Evolutionary conservation across 2,888 invertebrate genomes (phyloP).

Genomic region (Lasius fuliginosus): DNA sequence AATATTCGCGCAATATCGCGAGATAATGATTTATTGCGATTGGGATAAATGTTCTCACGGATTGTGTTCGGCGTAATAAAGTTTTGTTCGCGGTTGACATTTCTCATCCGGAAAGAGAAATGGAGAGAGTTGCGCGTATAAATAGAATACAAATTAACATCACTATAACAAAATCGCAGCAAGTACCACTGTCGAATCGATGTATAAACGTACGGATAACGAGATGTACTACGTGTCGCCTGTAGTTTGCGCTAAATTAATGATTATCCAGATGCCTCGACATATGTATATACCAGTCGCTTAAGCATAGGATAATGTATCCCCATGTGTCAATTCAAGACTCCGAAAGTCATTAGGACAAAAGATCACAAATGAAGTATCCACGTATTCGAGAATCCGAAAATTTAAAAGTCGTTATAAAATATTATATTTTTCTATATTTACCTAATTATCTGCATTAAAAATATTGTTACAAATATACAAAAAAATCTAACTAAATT

Average conservation of each 20-base stretch:
- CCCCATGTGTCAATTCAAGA: background rate
- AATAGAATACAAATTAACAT: slow-evolving; percentile 53
- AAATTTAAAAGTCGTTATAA: background rate
- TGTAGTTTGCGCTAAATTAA: slow-evolving; percentile 15
- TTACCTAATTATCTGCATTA: background rate
- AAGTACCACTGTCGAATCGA: slow-evolving; percentile 14
- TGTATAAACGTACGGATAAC: slow-evolving; percentile 30
- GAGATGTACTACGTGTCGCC: background rate
- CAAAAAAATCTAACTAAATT: background rate
- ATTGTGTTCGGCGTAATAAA: slow-evolving; percentile 33
- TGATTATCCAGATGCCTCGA: background rate
- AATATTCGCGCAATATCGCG: slow-evolving; percentile 43
- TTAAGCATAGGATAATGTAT: background rate
- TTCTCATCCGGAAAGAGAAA: slow-evolving; percentile 11
- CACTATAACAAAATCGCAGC: slow-evolving; percentile 13
- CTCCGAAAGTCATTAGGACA: background rate
- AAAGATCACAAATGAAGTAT: background rate
- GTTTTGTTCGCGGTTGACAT: slow-evolving; percentile 37
- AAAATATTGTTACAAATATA: background rate
- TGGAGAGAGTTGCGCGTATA: slow-evolving; percentile 3
- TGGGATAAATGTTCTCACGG: slow-evolving; percentile 42
- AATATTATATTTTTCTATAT: background rate
- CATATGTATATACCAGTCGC: background rate
- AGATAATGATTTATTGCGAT: slow-evolving; percentile 27
- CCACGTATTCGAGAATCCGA: background rate